Evolutionary conservation across 2,113 vertebrate genomes (phyloP).

Genomic region (Paraplagusia blochii): DNA sequence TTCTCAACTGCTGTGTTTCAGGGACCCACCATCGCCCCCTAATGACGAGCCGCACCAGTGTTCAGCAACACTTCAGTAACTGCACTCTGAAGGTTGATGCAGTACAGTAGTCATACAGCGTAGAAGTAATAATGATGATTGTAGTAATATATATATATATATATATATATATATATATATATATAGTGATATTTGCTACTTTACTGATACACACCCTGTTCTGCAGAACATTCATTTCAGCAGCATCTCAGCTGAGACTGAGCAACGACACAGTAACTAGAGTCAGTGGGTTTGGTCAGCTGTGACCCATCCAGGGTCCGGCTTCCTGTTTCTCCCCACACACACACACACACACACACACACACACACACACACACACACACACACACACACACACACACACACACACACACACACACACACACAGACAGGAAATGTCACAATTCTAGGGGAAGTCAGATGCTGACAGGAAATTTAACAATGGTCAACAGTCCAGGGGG

Average conservation of each 20-base stretch:
- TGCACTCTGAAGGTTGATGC: too few species aligned
- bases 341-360: slow-evolving; percentile 34
- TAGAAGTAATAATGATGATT: too few species aligned
- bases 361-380: slow-evolving; percentile 43
- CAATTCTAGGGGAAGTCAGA: slow-evolving; percentile 68
- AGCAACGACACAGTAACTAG: slow-evolving; percentile 3
- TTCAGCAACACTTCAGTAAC: too few species aligned
- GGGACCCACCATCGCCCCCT: too few species aligned
- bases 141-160: too few species aligned
- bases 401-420: slow-evolving; percentile 31
- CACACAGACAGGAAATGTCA: slow-evolving; percentile 58
- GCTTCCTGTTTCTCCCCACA: slow-evolving; percentile 51
- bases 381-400: slow-evolving; percentile 33
- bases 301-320: slow-evolving; percentile 33
- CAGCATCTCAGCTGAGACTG: neutral
- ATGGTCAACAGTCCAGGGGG: slow-evolving; percentile 49
- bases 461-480: slow-evolving; percentile 64
- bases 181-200: too few species aligned
- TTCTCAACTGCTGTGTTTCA: too few species aligned
- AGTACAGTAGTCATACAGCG: too few species aligned
- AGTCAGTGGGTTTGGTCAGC: slow-evolving; percentile 31
- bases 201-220: too few species aligned
- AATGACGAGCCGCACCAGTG: too few species aligned
- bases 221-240: too few species aligned
- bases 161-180: too few species aligned